These are phyloP conservation scores for Solea senegalensis DNA, from an alignment of 2,113 vertebrate species.

Conservation along the genomic window DNA sequence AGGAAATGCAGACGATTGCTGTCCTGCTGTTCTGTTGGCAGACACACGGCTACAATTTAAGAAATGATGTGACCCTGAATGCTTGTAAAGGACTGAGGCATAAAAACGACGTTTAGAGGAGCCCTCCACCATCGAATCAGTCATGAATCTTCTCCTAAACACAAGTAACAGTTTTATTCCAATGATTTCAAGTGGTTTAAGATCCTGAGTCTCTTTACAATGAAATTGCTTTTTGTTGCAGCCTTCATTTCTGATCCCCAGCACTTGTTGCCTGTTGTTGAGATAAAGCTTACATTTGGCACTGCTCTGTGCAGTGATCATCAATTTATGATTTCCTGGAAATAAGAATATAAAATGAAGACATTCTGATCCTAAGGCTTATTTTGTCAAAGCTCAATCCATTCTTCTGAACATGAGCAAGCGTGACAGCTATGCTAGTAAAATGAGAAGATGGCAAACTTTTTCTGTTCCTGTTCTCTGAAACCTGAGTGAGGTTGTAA, in stretches of 20 bases:
- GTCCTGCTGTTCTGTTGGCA: conserved; percentile 19
- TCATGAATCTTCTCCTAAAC: background rate
- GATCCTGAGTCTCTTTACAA: background rate
- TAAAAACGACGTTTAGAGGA: background rate
- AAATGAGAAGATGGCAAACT: too few species aligned
- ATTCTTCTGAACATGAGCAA: background rate
- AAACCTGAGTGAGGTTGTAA: background rate
- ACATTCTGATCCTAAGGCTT: background rate
- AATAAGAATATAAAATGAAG: conserved; percentile 3
- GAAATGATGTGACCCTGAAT: background rate
- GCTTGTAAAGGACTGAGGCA: conserved; percentile 15
- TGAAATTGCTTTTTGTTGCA: background rate
- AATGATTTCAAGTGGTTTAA: conserved; percentile 12
- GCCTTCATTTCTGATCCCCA: background rate
- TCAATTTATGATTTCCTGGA: conserved; percentile 29
- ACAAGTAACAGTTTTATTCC: background rate
- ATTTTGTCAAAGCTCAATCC: background rate
- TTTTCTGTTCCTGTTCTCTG: too few species aligned
- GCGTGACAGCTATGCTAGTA: too few species aligned
- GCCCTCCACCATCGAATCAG: background rate
- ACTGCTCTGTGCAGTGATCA: conserved; percentile 1
- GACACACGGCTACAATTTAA: conserved; percentile 10
- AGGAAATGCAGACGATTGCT: conserved; percentile 4
- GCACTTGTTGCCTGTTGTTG: background rate
- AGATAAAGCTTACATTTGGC: conserved; percentile 5